These are phyloP conservation scores for Siniperca chuatsi DNA, from an alignment of 2,113 vertebrate genomes.

Conservation along the genomic window DNA sequence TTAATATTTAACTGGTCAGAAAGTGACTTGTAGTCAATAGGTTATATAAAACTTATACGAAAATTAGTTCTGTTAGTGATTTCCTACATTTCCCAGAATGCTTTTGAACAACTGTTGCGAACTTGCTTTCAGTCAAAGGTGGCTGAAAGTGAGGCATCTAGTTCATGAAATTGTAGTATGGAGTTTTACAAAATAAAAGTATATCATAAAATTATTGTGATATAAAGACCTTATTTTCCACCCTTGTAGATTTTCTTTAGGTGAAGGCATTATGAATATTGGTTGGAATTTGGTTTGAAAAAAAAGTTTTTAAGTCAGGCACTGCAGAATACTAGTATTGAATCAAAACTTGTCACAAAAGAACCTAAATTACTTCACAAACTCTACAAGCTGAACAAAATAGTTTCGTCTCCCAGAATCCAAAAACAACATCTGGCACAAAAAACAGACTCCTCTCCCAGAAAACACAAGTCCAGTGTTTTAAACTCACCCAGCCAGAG, in stretches of 20 bases:
- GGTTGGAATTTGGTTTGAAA: not conserved
- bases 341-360: not conserved
- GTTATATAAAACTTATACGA: not conserved
- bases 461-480: not conserved
- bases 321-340: not conserved
- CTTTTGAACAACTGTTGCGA: not conserved
- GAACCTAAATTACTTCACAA: not conserved
- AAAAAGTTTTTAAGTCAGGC: not conserved
- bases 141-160: not conserved
- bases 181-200: not conserved
- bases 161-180: not conserved
- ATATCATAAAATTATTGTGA: not conserved
- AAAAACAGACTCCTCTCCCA: not conserved
- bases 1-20: not conserved
- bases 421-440: constrained; percentile 28
- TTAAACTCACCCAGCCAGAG: not conserved
- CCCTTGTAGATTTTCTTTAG: not conserved
- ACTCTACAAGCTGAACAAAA: constrained; percentile 17
- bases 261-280: not conserved
- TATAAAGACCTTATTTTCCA: not conserved
- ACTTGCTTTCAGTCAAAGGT: not conserved
- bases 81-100: not conserved
- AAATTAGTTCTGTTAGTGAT: not conserved
- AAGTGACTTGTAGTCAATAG: not conserved
- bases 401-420: constrained; percentile 3